These are phyloP conservation scores for Aurelia aurita DNA, from an alignment of 30 jellyfish, hydroid and myxozoan genomes.

Conservation along the genomic window DNA sequence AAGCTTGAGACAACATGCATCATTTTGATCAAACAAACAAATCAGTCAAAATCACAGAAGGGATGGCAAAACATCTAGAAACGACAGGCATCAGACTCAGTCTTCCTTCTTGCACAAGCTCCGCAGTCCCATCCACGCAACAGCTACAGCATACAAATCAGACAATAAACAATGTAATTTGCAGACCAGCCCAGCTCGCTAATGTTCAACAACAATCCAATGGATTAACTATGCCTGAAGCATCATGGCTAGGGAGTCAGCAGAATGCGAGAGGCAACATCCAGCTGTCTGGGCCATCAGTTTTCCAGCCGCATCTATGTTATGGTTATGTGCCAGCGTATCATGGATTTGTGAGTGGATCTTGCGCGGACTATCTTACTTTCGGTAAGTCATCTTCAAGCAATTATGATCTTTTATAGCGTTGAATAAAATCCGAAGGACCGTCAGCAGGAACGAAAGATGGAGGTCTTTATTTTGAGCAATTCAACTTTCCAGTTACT, in stretches of 20 bases:
- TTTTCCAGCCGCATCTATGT: slow-evolving; percentile 72
- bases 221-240: slow-evolving; percentile 2
- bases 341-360: slow-evolving; percentile 48
- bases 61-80: slow-evolving; percentile 16
- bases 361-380: slow-evolving; percentile 50
- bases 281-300: slow-evolving; percentile 37
- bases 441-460: too few species aligned
- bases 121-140: not conserved
- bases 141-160: not conserved
- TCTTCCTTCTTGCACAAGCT: not conserved
- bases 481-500: too few species aligned
- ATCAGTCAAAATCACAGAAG: slow-evolving; percentile 4
- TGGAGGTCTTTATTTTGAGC: too few species aligned
- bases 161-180: slow-evolving; percentile 1
- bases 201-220: slow-evolving; percentile 17
- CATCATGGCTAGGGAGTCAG: slow-evolving; percentile 37
- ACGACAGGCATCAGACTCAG: slow-evolving; percentile 22
- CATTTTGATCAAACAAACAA: slow-evolving; percentile 21
- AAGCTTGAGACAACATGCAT: slow-evolving; percentile 1
- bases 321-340: slow-evolving; percentile 68
- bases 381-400: slow-evolving; percentile 38
- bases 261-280: slow-evolving; percentile 44
- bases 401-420: too few species aligned
- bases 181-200: slow-evolving; percentile 34
- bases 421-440: too few species aligned